phyloP scores from a whole-genome alignment of 2,888 invertebrate genomes.

The Cistogaster globosa region DNA sequence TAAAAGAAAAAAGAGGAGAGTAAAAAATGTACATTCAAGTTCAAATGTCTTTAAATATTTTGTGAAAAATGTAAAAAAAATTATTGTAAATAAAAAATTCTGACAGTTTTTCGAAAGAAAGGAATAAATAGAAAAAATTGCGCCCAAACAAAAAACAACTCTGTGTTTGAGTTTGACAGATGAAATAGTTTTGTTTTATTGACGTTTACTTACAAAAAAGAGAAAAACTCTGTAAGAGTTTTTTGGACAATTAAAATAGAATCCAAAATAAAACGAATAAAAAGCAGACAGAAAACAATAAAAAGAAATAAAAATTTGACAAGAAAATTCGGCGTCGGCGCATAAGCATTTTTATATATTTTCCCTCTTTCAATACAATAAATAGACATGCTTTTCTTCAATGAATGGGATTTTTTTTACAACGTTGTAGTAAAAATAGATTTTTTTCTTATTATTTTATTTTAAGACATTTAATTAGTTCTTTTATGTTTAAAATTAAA shows the following conservation, averaged over 20 bases:
- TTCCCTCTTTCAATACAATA: slow-evolving; percentile 16
- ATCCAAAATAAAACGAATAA: slow-evolving; percentile 31
- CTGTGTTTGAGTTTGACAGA: slow-evolving; percentile 46
- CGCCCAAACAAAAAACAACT: slow-evolving; percentile 51
- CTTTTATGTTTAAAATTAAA: slow-evolving; percentile 6
- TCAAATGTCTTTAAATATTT: slow-evolving; percentile 38
- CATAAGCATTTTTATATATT: neutral
- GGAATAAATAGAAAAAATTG: slow-evolving; percentile 21
- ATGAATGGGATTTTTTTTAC: slow-evolving; percentile 63
- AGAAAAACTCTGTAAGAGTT: neutral
- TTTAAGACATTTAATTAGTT: neutral
- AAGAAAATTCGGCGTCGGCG: slow-evolving; percentile 54
- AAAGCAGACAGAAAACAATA: slow-evolving; percentile 18
- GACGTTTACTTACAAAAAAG: neutral
- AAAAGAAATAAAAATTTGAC: slow-evolving; percentile 43
- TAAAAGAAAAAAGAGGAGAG: slow-evolving; percentile 5
- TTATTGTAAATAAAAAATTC: neutral
- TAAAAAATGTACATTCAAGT: slow-evolving; percentile 49
- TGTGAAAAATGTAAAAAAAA: neutral
- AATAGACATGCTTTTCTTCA: slow-evolving; percentile 45
- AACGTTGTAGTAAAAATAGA: slow-evolving; percentile 44
- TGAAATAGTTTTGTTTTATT: slow-evolving; percentile 7
- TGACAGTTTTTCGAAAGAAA: slow-evolving; percentile 18
- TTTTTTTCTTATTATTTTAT: neutral
- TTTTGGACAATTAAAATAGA: neutral